Evolutionary conservation across 2,797 vertebrate species (phyloP).

Genomic region (Gorsachius magnificus): DNA sequence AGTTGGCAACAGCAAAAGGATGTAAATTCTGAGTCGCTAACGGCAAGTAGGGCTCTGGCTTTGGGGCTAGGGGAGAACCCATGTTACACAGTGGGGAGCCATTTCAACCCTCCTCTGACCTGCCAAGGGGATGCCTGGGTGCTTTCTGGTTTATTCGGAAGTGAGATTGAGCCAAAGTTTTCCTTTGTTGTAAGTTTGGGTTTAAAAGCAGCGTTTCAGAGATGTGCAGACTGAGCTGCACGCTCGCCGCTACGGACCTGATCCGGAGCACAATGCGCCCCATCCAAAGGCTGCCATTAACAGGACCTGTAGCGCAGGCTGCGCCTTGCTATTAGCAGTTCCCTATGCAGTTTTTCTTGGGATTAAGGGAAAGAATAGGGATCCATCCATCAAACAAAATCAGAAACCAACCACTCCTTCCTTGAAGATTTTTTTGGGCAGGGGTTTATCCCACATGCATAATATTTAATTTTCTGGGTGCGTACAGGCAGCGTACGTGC

Average conservation of each 20-base stretch:
- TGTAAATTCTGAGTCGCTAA: conserved; percentile 9
- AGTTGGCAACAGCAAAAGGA: neutral
- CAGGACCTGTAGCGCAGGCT: neutral
- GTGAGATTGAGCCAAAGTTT: neutral
- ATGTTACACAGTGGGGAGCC: neutral
- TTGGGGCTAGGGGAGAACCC: neutral
- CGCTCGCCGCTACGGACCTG: neutral
- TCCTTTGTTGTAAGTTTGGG: neutral
- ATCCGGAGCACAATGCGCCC: neutral
- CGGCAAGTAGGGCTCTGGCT: neutral
- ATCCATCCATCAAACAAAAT: neutral
- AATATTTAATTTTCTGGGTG: neutral
- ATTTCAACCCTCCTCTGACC: neutral
- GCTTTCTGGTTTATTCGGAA: neutral
- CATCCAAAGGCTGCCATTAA: neutral
- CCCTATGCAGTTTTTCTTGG: neutral
- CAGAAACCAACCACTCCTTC: neutral
- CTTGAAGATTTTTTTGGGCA: neutral
- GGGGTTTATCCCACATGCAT: neutral
- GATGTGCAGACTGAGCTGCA: neutral
- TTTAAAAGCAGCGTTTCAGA: neutral
- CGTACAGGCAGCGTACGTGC: neutral
- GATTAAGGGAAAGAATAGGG: neutral
- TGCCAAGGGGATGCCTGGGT: neutral
- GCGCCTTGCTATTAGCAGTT: neutral